Base-by-base conservation (phyloP, 2,113 vertebrate species). In the Phyllostomus discolor region DNA sequence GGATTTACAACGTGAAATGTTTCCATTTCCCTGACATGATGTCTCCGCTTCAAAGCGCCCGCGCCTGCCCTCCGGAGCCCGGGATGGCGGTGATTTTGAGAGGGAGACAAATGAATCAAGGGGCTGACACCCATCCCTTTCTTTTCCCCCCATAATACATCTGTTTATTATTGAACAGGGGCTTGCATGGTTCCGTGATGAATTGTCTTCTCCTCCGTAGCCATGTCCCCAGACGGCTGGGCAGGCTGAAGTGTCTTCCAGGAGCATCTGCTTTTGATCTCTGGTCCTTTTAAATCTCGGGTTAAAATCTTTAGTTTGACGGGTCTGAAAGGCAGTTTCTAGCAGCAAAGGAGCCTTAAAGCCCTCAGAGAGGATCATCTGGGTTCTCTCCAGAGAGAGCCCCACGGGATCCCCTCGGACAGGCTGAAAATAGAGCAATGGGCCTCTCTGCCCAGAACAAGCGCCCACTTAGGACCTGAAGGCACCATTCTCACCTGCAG, bases 101-200 rank as follows among this genome's bases (percentile, higher is more conserved):
- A 97, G 96, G 97, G 98, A 98, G 98, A 98, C 97, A 97, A 98
- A 98, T 98, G 98, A 98, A 98, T 98, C 98, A 98, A 98, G 98
- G 90, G 98, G 98, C 97, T 98, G 98, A 99, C 98, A 99, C 98
- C 97, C 98, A 93, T 98, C 98, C 98, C 97, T 98, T 97, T 96
- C 92, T 97, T 91, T 96, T 67, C 88, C 88, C 95, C 95, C 93
- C 84, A 72, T 38, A 95, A 98, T 99, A 99, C 99, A 99, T 99
- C 99, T 99, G 99, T 99, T 99, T 99, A 99, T 99, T 99, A 99
- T 99, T 99, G 99, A 99, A 98, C 96, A 94, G 98, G 91, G 98
- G 98, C 98, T 99, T 99, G 99, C 98, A 99, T 98, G 97, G 99
- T 98, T 98, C 98, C 95, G 98, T 98, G 99, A 99, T 99, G 98